Base-by-base conservation (phyloP, 2,113 vertebrate genomes). In the Lycocorax pyrrhopterus region DNA sequence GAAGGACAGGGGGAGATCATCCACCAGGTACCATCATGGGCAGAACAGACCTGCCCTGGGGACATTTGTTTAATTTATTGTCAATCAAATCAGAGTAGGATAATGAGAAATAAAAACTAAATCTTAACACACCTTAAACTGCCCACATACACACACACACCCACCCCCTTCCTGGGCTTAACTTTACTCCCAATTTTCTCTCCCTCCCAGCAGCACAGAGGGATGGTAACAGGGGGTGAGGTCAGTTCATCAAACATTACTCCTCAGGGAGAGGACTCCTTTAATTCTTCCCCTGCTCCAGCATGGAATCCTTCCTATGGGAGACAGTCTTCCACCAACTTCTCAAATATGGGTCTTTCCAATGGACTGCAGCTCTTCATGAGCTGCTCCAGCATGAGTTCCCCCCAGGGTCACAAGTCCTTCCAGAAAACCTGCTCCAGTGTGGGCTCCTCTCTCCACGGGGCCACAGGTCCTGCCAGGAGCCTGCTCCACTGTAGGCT, bases 371-470 rank as follows among this genome's bases (percentile, higher is more conserved):
- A 37, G 60, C 17, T 55, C 47, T 43, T 74, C 35, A 44, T 4
- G 19, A 81, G 32, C 55, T 81, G 43, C 37, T 64, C 27, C 51
- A 77, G 47, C 0, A 0, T 6, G 7, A 35, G 12, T 47, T 9
- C 17, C 19, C 33, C 3, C 6, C 16, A 33, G 58, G 16, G 33
- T 8, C 51, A 66, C 52, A 47, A 16, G 35, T n/a, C 46, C 35
- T 60, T 37, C 22, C 76, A 71, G 51, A 21, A 79, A 69, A 43
- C 8, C 37, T 56, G 41, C 23, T 62, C 35, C 47, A 67, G 51
- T 0, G 0, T 39, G 29, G 52, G 4, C 37, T 53, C 22, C 32
- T 26, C 47, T 39, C 43, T 68, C 41, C 27, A 43, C 1, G 2
- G 14, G 43, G 17, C 5, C 56, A 75, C 32, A 66, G 16, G 20